A percentile compares a stretch with the other conserved stretches of the same genome.
phyloP scores from a whole-genome alignment of 2,888 invertebrate species.

The Dryococelus australis region DNA sequence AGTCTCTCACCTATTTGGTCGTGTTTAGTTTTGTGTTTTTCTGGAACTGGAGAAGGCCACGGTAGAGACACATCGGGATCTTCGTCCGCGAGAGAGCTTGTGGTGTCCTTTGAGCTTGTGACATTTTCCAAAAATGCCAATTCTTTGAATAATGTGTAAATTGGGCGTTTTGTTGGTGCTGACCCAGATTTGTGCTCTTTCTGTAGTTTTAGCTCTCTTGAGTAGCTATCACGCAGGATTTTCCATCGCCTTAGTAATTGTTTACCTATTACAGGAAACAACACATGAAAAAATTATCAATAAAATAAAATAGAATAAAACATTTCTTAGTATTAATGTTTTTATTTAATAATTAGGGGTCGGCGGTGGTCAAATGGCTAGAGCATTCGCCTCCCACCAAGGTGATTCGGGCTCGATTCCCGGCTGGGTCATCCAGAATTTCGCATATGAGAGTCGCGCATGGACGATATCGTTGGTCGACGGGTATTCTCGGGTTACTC shows the following conservation, averaged over 20 bases:
- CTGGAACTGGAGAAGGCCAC: background rate
- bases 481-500: too few species aligned
- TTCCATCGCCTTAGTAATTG: background rate
- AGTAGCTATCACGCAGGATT: background rate
- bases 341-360: background rate
- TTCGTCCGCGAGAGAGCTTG: conserved; percentile 9
- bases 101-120: background rate
- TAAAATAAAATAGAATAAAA: too few species aligned
- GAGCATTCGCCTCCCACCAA: too few species aligned
- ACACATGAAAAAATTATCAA: background rate
- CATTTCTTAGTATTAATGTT: background rate
- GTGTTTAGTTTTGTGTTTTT: background rate
- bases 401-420: background rate
- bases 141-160: background rate
- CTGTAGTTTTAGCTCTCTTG: background rate
- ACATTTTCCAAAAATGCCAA: conserved; percentile 3
- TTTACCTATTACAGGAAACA: background rate
- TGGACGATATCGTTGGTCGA: too few species aligned
- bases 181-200: background rate
- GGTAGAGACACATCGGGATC: background rate
- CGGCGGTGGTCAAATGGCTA: too few species aligned
- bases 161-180: background rate
- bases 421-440: too few species aligned
- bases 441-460: too few species aligned
- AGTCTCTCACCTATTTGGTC: conserved; percentile 23